These are phyloP conservation scores for Germaria angustata DNA, from an alignment of 2,888 invertebrate species.

Conservation along the genomic window DNA sequence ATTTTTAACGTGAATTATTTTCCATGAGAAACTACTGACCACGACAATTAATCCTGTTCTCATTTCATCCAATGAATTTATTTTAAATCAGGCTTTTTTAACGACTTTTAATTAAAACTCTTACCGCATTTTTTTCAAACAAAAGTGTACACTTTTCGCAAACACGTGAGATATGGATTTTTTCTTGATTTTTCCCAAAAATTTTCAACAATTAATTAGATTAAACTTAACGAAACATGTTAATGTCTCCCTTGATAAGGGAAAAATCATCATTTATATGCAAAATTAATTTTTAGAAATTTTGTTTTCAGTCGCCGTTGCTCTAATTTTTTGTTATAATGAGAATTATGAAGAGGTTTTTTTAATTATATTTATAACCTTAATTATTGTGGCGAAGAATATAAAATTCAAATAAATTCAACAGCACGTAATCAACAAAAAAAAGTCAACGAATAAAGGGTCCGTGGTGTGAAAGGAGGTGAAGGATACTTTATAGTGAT, in stretches of 20 bases:
- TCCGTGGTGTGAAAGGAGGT: constrained; percentile 2
- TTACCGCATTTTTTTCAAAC: too few species aligned
- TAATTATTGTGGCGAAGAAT: constrained; percentile 25
- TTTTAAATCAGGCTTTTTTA: too few species aligned
- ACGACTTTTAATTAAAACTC: too few species aligned
- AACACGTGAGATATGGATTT: too few species aligned
- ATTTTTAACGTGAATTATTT: too few species aligned
- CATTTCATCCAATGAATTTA: too few species aligned
- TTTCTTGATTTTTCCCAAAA: too few species aligned
- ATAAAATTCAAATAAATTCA: background rate
- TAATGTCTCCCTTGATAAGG: background rate
- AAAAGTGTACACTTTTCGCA: too few species aligned
- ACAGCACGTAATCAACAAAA: background rate
- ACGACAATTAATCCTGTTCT: too few species aligned
- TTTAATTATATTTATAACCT: constrained; percentile 36
- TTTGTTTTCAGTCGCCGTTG: background rate
- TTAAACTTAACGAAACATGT: background rate
- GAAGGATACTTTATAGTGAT: constrained; percentile 25
- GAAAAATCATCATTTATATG: constrained; percentile 22
- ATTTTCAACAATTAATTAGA: too few species aligned
- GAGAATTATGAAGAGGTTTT: constrained; percentile 8
- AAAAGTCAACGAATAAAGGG: background rate
- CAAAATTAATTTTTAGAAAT: constrained; percentile 24
- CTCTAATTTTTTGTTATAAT: background rate
- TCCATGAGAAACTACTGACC: too few species aligned